These are phyloP conservation scores for Siniperca knerii DNA, from an alignment of 2,113 vertebrate species.

Conservation along the genomic window DNA sequence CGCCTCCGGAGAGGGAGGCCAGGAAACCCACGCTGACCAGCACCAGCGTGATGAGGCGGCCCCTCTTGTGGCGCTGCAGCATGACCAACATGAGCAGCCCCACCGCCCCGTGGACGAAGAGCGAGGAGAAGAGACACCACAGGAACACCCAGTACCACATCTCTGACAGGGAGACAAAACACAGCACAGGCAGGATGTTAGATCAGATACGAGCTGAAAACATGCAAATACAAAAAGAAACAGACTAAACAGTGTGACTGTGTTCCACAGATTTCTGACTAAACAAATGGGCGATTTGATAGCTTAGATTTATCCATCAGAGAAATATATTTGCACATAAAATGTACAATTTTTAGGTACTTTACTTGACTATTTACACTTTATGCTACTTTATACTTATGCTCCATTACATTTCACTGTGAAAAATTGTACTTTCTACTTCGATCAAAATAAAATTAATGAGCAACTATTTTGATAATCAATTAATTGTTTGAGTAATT, in stretches of 20 bases:
- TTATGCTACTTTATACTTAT: background rate
- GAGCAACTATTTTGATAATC: background rate
- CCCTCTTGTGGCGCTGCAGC: constrained; percentile 95
- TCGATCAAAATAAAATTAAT: background rate
- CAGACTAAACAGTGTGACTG: background rate
- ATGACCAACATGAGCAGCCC: constrained; percentile 96
- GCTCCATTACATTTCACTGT: background rate
- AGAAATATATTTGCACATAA: background rate
- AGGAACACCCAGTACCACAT: constrained; percentile 99
- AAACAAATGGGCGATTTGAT: background rate
- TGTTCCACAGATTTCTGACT: background rate
- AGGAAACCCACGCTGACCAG: constrained; percentile 95
- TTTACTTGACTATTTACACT: background rate
- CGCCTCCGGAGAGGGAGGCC: constrained; percentile 92
- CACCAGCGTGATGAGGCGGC: constrained; percentile 94
- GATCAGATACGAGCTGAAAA: background rate
- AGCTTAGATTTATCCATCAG: background rate
- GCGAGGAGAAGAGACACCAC: constrained; percentile 98
- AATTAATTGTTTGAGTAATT: background rate
- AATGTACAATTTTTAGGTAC: background rate
- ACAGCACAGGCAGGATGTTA: background rate
- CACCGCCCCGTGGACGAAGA: constrained; percentile 93
- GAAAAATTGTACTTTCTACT: background rate
- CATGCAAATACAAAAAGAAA: background rate
- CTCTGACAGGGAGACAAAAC: constrained; percentile 85